Evolutionary conservation across 2,797 vertebrate species (phyloP).

Genomic region (Rhincodon typus): DNA sequence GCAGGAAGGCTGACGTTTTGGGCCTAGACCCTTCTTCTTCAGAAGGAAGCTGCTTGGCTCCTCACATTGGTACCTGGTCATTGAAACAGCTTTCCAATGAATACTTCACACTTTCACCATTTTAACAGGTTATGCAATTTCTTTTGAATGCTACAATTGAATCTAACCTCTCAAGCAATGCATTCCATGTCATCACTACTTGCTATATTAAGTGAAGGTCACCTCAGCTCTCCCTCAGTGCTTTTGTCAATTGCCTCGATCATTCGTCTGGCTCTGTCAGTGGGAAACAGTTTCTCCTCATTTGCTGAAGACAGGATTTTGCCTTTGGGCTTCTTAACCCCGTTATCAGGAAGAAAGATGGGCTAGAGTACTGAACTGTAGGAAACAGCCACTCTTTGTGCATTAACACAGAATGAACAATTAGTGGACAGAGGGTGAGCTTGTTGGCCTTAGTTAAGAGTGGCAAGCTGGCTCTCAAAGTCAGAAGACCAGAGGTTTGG

Average conservation of each 20-base stretch:
- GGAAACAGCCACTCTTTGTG: background rate
- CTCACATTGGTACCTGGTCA: background rate
- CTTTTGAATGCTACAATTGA: background rate
- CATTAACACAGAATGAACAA: no score
- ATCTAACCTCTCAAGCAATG: background rate
- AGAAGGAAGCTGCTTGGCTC: background rate
- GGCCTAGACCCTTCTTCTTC: no score
- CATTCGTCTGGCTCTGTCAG: no score
- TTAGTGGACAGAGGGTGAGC: background rate
- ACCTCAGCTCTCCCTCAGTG: background rate
- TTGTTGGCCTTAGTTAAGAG: background rate
- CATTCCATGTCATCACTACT: background rate
- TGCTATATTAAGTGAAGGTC: background rate
- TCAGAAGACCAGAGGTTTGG: background rate
- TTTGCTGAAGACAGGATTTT: background rate
- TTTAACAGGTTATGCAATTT: background rate
- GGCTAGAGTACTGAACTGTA: background rate
- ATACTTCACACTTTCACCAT: background rate
- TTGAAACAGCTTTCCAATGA: background rate
- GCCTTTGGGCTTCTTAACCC: background rate
- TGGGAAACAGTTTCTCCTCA: background rate
- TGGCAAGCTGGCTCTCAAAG: background rate
- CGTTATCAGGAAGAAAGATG: background rate
- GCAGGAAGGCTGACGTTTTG: no score
- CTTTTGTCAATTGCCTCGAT: no score